Evolutionary conservation across 1,140 invertebrate genomes (phyloP).

Genomic region (Drosophila melanogaster): Release_6_plus_ISO1_MT NT_037436.4:5371501-5372000

Average conservation of each 20-base stretch:
- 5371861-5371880: background rate
- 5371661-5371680: slow-evolving; percentile 12
- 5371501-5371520: slow-evolving; percentile 21
- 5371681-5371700: slow-evolving; percentile 4
- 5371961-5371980: slow-evolving; percentile 81
- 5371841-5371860: slow-evolving; percentile 18
- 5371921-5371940: slow-evolving; percentile 42
- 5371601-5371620: slow-evolving; percentile 22
- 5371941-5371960: slow-evolving; percentile 75
- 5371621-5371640: slow-evolving; percentile 55
- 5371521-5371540: slow-evolving; percentile 35
- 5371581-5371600: slow-evolving; percentile 19
- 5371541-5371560: slow-evolving; percentile 27
- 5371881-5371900: slow-evolving; percentile 60
- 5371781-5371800: slow-evolving; percentile 83
- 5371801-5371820: slow-evolving; percentile 77
- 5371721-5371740: slow-evolving; percentile 44
- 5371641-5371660: slow-evolving; percentile 31
- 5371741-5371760: slow-evolving; percentile 32
- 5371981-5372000: slow-evolving; percentile 37
- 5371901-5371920: slow-evolving; percentile 58
- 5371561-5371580: background rate
- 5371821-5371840: slow-evolving; percentile 24
- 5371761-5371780: slow-evolving; percentile 77
- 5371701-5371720: slow-evolving; percentile 49